Percentiles rank a stretch among this genome's conserved stretches.
Conservation (phyloP, 2,113 vertebrate species). For the Lucifuga dentata region DNA sequence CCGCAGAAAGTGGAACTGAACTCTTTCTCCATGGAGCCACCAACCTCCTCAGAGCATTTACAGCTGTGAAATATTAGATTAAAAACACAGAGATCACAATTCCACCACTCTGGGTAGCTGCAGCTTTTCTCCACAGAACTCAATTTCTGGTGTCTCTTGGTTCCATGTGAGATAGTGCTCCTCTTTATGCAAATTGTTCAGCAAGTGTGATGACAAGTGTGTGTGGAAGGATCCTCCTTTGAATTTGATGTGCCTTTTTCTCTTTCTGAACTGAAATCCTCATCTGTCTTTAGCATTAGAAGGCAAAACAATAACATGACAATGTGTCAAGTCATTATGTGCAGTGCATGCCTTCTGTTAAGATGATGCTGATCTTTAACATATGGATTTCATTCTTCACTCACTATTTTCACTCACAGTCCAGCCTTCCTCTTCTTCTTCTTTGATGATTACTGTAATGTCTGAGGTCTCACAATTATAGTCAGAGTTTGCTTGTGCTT, state of each 20-base stretch:
- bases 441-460: conserved; percentile 65
- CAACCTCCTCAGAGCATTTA: conserved; percentile 11
- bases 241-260: conserved; percentile 4
- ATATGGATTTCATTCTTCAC: conserved; percentile 29
- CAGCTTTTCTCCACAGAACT: conserved; percentile 8
- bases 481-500: conserved; percentile 20
- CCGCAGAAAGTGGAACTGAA: not conserved
- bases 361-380: conserved; percentile 21
- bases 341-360: not conserved
- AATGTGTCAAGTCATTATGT: not conserved
- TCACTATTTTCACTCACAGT: conserved; percentile 70
- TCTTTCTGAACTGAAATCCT: conserved; percentile 27
- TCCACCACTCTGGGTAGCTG: not conserved
- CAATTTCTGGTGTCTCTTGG: conserved; percentile 1
- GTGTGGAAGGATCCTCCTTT: conserved; percentile 9
- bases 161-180: not conserved
- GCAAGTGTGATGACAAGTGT: not conserved
- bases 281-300: conserved; percentile 40
- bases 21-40: not conserved
- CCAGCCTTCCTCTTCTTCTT: conserved; percentile 70
- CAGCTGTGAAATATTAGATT: not conserved
- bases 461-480: conserved; percentile 50
- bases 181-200: conserved; percentile 23
- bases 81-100: not conserved
- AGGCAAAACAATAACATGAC: not conserved